These are phyloP conservation scores for Tylochromis polylepis DNA, from an alignment of 2,113 vertebrate species.

Conservation along the genomic window DNA sequence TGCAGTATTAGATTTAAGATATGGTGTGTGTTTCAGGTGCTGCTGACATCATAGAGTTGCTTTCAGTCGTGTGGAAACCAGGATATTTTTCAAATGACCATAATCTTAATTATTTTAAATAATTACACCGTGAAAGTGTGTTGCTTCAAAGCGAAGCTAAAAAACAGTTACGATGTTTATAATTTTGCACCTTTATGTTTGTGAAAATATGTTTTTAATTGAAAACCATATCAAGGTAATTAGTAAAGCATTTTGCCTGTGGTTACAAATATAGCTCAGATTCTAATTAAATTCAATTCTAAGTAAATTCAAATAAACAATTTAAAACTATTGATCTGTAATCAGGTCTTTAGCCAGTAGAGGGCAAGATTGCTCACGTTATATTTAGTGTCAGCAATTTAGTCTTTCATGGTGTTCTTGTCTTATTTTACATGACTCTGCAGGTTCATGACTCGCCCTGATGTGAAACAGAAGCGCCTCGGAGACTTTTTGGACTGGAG, in stretches of 20 bases:
- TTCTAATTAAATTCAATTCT: neutral
- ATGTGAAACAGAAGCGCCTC: conserved; percentile 84
- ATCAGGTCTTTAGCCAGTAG: conserved; percentile 32
- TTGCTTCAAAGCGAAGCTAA: neutral
- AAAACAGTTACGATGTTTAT: neutral
- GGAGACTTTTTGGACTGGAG: conserved; percentile 90
- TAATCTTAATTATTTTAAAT: neutral
- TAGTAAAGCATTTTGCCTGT: neutral
- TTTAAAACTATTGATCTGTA: neutral
- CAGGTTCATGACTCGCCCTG: conserved; percentile 91
- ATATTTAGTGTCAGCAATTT: neutral
- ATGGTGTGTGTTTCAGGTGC: neutral
- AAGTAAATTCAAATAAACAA: neutral
- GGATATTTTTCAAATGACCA: neutral
- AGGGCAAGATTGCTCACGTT: conserved; percentile 7
- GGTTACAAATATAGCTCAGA: neutral
- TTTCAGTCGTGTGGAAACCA: neutral
- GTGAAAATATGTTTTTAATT: neutral
- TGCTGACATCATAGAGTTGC: neutral
- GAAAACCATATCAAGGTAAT: neutral
- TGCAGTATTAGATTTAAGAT: neutral
- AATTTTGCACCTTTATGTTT: neutral
- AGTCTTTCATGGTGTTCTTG: neutral
- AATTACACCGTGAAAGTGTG: neutral
- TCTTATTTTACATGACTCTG: neutral